A percentile compares a stretch with the other conserved stretches of the same genome.
Conservation (phyloP, 2,888 invertebrate genomes). For the Acleris cristana region DNA sequence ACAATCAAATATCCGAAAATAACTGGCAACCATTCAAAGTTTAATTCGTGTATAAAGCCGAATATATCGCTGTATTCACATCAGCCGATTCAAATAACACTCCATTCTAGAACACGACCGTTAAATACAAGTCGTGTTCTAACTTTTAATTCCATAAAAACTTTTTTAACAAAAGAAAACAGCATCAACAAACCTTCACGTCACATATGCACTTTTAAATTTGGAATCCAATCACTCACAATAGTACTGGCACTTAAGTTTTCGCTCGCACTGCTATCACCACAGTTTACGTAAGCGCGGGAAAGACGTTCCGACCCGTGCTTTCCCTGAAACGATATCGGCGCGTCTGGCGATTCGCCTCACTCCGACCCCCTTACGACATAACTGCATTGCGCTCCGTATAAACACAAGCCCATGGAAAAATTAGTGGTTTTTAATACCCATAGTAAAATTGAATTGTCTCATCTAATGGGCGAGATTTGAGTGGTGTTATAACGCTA, state of each 20-base stretch:
- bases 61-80: constrained; percentile 45
- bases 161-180: constrained; percentile 35
- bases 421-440: constrained; percentile 31
- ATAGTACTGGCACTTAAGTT: constrained; percentile 21
- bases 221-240: constrained; percentile 36
- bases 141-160: constrained; percentile 1
- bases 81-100: constrained; percentile 35
- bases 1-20: constrained; percentile 7
- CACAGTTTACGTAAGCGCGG: constrained; percentile 58
- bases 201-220: constrained; percentile 42
- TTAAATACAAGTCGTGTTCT: constrained; percentile 40
- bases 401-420: constrained; percentile 40
- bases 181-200: constrained; percentile 56
- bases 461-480: constrained; percentile 61
- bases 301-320: constrained; percentile 60
- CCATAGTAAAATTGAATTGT: constrained; percentile 48
- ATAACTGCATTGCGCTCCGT: constrained; percentile 78
- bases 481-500: constrained; percentile 64
- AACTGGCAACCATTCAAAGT: constrained; percentile 26
- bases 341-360: constrained; percentile 68
- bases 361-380: constrained; percentile 56
- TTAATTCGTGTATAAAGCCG: constrained; percentile 51
- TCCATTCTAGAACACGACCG: constrained; percentile 32
- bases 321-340: constrained; percentile 68
- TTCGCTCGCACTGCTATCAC: constrained; percentile 1